Percentiles rank a stretch among this genome's conserved stretches.
Evolutionary conservation across 2,797 vertebrate species (phyloP).

Genomic region (Lindbergichthys nudifrons): DNA sequence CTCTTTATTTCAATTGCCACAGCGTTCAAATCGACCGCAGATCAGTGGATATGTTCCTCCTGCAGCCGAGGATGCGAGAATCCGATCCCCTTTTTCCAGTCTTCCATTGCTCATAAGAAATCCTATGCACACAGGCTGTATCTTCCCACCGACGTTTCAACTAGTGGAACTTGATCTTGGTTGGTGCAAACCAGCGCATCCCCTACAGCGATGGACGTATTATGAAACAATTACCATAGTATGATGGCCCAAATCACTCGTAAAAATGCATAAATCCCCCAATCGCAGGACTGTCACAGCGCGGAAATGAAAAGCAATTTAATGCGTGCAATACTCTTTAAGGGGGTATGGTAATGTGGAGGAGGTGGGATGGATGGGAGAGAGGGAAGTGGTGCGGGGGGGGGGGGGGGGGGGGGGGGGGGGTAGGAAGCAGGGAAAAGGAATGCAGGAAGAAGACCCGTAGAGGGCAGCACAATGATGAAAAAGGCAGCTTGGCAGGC

Average conservation of each 20-base stretch:
- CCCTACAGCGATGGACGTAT: constrained; percentile 60
- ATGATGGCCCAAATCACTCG: constrained; percentile 35
- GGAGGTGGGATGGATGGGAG: constrained; percentile 33
- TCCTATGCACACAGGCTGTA: constrained; percentile 36
- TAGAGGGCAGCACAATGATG: constrained; percentile 87
- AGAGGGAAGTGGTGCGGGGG: neutral
- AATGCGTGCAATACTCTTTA: constrained; percentile 77
- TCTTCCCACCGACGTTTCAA: constrained; percentile 73
- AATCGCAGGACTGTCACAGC: constrained; percentile 66
- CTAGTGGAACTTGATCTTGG: constrained; percentile 81
- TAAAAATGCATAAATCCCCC: constrained; percentile 64
- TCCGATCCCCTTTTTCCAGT: constrained; percentile 38
- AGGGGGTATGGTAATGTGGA: constrained; percentile 72
- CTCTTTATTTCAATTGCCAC: constrained; percentile 63
- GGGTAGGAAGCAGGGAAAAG: constrained; percentile 7
- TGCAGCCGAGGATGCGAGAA: constrained; percentile 20
- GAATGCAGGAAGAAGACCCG: constrained; percentile 69
- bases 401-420: neutral
- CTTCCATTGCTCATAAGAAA: constrained; percentile 32
- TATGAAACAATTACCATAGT: constrained; percentile 63
- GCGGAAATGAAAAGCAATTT: constrained; percentile 76
- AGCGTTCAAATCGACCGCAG: constrained; percentile 45
- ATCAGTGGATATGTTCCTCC: constrained; percentile 41
- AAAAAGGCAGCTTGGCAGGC: constrained; percentile 65
- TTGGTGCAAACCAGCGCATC: constrained; percentile 67